Base-by-base conservation (phyloP, 2,797 vertebrate species). In the Pipistrellus kuhlii region DNA sequence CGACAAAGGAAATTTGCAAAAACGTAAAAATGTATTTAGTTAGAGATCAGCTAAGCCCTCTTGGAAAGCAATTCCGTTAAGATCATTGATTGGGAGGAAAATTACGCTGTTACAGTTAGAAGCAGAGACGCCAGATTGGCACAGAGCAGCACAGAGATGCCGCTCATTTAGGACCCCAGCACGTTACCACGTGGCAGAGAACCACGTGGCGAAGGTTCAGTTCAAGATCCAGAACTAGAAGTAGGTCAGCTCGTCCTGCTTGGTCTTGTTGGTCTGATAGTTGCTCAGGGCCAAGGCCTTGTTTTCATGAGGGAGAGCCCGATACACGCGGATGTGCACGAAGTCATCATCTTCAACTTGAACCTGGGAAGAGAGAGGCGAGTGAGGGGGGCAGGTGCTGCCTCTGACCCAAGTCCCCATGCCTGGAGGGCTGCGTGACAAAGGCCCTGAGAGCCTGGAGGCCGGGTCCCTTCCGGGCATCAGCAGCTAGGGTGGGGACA, bases 221-320 rank as follows among this genome's bases (percentile, higher is more conserved):
- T 8, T 27, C 27, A 2, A 17, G 4, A 6, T 0, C 3, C 1
- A 14, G 3, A 14, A 5, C 93, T 94, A 97, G 94, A 97, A 97
- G 27, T 94, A 96, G 11, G 18, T 0, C 53, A 98, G 87, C 38
- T 97, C 92, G 0, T 98, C 97, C 0, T 94, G 75, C 68, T 73
- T 90, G 62, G 66, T 35, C 86, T 98, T 98, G 84, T 96, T 32
- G 94, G 89, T 95, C 92, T 97, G 97, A 53, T 97, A 97, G 81
- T 13, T 18, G 12, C 55, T 6, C 71, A 98, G 55, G 10, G n/a
- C 2, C 48, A 87, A 0, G 0, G 96, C 94, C 57, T 94, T 93
- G 23, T 93, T 93, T 25, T 97, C 96, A 0, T 97, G 96, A 0
- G 97, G 96, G 1, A 98, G 97, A 14, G 96, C 91, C 12, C 68